Conservation (phyloP, 2,888 invertebrate genomes). For the Napeogenes inachia region DNA sequence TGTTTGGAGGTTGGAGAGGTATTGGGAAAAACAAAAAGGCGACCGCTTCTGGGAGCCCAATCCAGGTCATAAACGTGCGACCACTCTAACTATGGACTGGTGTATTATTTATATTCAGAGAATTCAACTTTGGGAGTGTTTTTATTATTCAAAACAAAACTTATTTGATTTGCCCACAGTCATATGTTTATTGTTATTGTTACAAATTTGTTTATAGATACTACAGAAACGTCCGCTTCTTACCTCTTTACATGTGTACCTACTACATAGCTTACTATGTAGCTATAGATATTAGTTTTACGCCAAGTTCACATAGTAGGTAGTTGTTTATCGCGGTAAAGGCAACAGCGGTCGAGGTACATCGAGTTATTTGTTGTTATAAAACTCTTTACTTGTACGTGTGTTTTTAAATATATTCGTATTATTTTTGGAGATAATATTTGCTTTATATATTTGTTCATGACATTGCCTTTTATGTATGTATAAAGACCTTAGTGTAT, state of each 20-base stretch:
- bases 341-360: constrained; percentile 40
- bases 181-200: too few relatives aligned
- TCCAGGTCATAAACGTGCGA: constrained; percentile 60
- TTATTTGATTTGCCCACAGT: too few relatives aligned
- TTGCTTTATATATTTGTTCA: not conserved
- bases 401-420: constrained; percentile 1
- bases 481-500: too few relatives aligned
- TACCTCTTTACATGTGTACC: too few relatives aligned
- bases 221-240: too few relatives aligned
- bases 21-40: constrained; percentile 57
- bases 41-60: constrained; percentile 54
- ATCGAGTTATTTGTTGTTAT: constrained; percentile 47
- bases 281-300: constrained; percentile 23
- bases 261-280: too few relatives aligned
- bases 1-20: constrained; percentile 63
- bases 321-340: constrained; percentile 12
- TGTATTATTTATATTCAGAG: not conserved
- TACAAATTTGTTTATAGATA: too few relatives aligned
- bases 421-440: constrained; percentile 2
- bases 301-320: constrained; percentile 7
- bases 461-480: not conserved
- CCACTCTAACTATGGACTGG: constrained; percentile 35
- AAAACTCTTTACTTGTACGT: constrained; percentile 22
- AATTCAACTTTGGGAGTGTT: not conserved
- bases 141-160: not conserved